phyloP scores from a whole-genome alignment of 2,888 invertebrate species.

The Nomada fabriciana region DNA sequence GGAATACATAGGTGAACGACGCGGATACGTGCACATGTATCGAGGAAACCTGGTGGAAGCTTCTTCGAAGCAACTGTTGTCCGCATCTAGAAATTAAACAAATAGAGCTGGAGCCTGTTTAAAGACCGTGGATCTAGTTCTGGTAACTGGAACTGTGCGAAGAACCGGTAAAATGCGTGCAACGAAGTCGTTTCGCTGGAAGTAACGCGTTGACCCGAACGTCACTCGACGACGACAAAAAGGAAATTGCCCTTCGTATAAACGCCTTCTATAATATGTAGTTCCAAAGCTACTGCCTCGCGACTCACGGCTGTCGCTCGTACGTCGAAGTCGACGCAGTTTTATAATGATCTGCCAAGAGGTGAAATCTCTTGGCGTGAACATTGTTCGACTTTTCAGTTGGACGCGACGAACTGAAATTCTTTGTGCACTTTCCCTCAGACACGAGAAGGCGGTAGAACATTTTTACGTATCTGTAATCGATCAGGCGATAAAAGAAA shows the following conservation, averaged over 20 bases:
- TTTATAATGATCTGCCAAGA: slow-evolving; percentile 2
- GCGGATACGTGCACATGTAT: no score
- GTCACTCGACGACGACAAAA: neutral
- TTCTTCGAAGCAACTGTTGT: slow-evolving; percentile 27
- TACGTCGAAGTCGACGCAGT: neutral
- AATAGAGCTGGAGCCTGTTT: slow-evolving; percentile 30
- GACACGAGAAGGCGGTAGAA: no score
- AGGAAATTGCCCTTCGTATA: neutral
- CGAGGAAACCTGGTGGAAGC: neutral
- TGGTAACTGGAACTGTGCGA: slow-evolving; percentile 26
- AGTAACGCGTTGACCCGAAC: neutral
- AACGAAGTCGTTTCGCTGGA: neutral
- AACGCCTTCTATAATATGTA: no score
- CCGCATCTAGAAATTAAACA: slow-evolving; percentile 17
- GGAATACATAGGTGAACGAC: no score
- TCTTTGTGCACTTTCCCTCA: neutral
- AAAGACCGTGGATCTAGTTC: slow-evolving; percentile 41
- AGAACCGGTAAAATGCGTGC: slow-evolving; percentile 4
- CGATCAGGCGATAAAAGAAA: no score
- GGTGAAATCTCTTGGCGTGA: neutral
- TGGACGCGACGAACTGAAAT: neutral
- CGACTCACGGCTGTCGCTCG: neutral
- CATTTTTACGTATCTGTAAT: no score
- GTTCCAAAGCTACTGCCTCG: no score
- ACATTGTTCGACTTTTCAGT: neutral